Evolutionary conservation across 2,797 vertebrate species (phyloP).

Genomic region (Acanthurus lineatus): DNA sequence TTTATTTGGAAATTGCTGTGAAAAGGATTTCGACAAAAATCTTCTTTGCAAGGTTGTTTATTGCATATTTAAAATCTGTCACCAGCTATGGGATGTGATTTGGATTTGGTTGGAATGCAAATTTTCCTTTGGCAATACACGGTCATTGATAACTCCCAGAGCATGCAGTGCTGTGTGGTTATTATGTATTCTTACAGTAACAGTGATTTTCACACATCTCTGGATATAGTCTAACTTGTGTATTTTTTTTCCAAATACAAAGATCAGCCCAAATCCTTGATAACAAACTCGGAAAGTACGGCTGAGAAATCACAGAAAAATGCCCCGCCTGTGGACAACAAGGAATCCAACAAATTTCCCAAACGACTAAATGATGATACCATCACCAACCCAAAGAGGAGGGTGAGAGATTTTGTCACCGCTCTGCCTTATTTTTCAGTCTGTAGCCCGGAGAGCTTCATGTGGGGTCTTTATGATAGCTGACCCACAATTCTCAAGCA

Average conservation of each 20-base stretch:
- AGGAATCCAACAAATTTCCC: conserved; percentile 36
- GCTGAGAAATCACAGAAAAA: conserved; percentile 30
- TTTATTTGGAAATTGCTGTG: background rate
- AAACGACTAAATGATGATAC: conserved; percentile 74
- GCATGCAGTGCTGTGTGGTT: background rate
- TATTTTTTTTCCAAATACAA: conserved; percentile 26
- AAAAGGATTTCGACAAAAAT: background rate
- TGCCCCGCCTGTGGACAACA: rapidly evolving
- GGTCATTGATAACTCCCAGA: background rate
- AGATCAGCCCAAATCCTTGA: conserved; percentile 43
- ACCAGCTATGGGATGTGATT: background rate
- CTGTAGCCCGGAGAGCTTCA: background rate
- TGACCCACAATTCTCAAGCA: background rate
- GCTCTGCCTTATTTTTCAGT: background rate
- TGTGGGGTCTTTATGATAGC: background rate
- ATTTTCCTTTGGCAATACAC: background rate
- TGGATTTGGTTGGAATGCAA: conserved; percentile 16
- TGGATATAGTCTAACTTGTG: background rate
- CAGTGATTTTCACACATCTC: background rate
- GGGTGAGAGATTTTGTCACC: conserved; percentile 51
- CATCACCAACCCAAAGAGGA: conserved; percentile 59
- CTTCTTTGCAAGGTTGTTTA: background rate
- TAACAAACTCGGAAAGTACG: conserved; percentile 28
- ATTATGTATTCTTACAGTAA: background rate
- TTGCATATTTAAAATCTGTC: background rate